phyloP scores from a whole-genome alignment of 2,797 vertebrate genomes.

The Phylloscopus collybita region DNA sequence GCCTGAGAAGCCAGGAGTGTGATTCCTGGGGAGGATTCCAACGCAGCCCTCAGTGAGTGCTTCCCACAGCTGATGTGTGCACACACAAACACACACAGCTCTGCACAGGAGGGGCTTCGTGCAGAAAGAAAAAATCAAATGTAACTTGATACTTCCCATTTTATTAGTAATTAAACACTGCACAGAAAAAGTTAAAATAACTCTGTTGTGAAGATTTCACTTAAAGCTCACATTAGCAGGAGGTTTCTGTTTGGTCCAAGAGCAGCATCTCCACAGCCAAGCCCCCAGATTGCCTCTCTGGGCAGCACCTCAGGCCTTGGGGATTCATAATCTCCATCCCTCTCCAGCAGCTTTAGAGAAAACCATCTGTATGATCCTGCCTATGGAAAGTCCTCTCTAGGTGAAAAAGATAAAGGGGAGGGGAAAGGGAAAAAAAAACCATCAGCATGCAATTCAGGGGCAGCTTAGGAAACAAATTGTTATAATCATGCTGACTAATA shows the following conservation, averaged over 20 bases:
- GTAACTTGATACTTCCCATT: neutral
- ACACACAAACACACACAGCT: neutral
- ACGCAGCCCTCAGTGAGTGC: neutral
- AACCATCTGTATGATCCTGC: neutral
- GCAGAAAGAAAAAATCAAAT: neutral
- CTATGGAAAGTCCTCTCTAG: neutral
- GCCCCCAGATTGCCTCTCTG: neutral
- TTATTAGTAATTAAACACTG: neutral
- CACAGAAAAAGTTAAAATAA: neutral
- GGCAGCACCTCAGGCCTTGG: neutral
- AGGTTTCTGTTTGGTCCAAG: neutral
- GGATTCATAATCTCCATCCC: neutral
- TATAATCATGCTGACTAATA: neutral
- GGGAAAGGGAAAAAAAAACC: accelerated
- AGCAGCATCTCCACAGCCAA: neutral
- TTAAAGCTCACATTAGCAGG: neutral
- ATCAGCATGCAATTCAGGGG: neutral
- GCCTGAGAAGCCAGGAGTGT: neutral
- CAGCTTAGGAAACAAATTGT: neutral
- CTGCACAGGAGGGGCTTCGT: neutral
- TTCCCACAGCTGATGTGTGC: neutral
- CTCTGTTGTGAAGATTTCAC: neutral
- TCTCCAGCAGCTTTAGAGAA: neutral
- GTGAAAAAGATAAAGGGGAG: neutral
- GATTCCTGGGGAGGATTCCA: neutral